Base-by-base conservation (phyloP, 2,888 invertebrate species). In the Drosophila aldrichi region DNA sequence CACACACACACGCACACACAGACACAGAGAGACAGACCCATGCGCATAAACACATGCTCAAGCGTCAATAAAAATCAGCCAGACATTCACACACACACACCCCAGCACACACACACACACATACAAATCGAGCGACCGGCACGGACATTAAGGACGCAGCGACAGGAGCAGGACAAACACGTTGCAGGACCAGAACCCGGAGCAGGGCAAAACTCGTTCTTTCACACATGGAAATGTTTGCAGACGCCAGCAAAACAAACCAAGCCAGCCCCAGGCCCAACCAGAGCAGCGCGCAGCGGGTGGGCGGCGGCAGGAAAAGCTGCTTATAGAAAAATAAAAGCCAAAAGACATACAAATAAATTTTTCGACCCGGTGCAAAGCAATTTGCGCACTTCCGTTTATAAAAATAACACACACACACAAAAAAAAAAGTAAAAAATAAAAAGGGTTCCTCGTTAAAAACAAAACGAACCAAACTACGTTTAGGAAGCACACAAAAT, bases 151-250 rank as follows among this genome's bases (percentile, higher is more conserved):
- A 61, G 74, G 57, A 51, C 14, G 34, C 9, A 44, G 49, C 63
- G 74, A 62, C 76, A 65, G 62, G 49, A 68, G 54, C 64, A 74
- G 79, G 59, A 70, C 66, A 77, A 74, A 74, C 77, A 62, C 51
- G 34, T 1, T 54, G 63, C 60, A 48, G 64, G 65, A 58, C 46
- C 46, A 38, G 52, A 22, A 22, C 20, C 20, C 1, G 20, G 20
- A 60, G 43, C 46, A 38, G 52, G 40, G 46, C 55, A 67, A 67
- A 70, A 69, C 51, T 67, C 70, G 58, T 76, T 55, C 76, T 82
- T 84, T 89, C 86, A 89, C 84, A 89, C 86, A 85, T 85, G 86
- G 68, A 85, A 89, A 85, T 84, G 90, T 88, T 84, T 89, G 84
- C 90, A 88, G 86, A 84, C 90, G 86, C 76, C 86, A 81, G 82